Base-by-base conservation (phyloP, 2,888 invertebrate species). In the Aphidius colemani region DNA sequence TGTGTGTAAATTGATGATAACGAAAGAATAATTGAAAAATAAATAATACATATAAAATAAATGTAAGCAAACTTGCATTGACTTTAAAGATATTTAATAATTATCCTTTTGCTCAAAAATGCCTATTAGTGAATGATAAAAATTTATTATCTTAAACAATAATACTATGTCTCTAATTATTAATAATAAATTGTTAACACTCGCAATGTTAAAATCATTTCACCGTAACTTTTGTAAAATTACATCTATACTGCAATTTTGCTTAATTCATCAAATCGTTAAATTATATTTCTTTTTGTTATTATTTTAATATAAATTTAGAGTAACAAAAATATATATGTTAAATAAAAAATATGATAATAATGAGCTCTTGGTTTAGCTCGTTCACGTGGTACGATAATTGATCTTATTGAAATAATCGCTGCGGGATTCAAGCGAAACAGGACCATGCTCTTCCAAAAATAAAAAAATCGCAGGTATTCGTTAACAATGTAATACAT, bases 401-500 rank as follows among this genome's bases (percentile, higher is more conserved):
- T 66, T 61, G 65, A 61, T 56, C 55, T 58, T 63, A 68, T 68
- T 65, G 57, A 44, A 63, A 66, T 66, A 66, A 68, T 68, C 59
- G 61, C 65, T 58, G 53, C 45, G 41, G 61, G 59, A 59, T 56
- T 48, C 44, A 18, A 45, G 43, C 41, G 30, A 61, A 50, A 49
- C 59, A 59, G 56, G 56, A 51, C 64, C 59, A 53, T n/a, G 45
- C 53, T 63, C 64, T 53, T 63, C 57, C 46, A 62, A 62, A 62
- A 30, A 30, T 5, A 3, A 3, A 30, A 30, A 5, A 30, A 30
- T 49, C 56, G 44, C 13, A 59, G 57, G 51, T 51, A 63, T 58
- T 64, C 62, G 58, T 67, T 70, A 66, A 68, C 66, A 64, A 68
- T 70, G 67, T 68, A 65, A 69, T 65, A 64, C 66, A 67, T 65